phyloP scores from a whole-genome alignment of 2,888 invertebrate species.

The Dendrolimus houi region DNA sequence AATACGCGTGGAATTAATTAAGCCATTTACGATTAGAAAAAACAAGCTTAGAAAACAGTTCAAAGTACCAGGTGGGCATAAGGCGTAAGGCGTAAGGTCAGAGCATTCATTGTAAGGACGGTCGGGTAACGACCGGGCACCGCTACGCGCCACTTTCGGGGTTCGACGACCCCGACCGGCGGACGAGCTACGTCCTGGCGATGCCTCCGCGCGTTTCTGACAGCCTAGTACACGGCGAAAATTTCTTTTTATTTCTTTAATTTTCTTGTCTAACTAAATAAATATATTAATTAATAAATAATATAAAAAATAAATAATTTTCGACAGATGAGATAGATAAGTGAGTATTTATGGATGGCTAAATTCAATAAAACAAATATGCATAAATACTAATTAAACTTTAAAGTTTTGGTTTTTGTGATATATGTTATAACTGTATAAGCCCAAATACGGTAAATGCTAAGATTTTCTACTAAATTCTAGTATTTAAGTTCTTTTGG shows the following conservation, averaged over 20 bases:
- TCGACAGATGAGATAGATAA: too few species aligned
- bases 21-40: slow-evolving; percentile 7
- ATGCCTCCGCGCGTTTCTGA: slow-evolving; percentile 36
- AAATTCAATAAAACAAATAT: too few species aligned
- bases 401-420: too few species aligned
- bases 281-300: too few species aligned
- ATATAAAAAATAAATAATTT: too few species aligned
- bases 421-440: too few species aligned
- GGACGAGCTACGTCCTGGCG: slow-evolving; percentile 50
- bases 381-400: too few species aligned
- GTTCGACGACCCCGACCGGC: slow-evolving; percentile 57
- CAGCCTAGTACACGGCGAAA: slow-evolving; percentile 39
- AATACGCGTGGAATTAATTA: background rate
- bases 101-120: slow-evolving; percentile 46
- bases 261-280: too few species aligned
- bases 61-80: slow-evolving; percentile 61
- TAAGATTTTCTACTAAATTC: too few species aligned
- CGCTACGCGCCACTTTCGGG: slow-evolving; percentile 69
- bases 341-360: too few species aligned
- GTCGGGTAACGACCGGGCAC: slow-evolving; percentile 71
- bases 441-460: too few species aligned
- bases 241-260: slow-evolving; percentile 5
- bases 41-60: slow-evolving; percentile 23
- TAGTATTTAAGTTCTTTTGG: too few species aligned
- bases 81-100: slow-evolving; percentile 43